These are phyloP conservation scores for Limnephilus auricula DNA, from an alignment of 2,888 invertebrate species.

Conservation along the genomic window DNA sequence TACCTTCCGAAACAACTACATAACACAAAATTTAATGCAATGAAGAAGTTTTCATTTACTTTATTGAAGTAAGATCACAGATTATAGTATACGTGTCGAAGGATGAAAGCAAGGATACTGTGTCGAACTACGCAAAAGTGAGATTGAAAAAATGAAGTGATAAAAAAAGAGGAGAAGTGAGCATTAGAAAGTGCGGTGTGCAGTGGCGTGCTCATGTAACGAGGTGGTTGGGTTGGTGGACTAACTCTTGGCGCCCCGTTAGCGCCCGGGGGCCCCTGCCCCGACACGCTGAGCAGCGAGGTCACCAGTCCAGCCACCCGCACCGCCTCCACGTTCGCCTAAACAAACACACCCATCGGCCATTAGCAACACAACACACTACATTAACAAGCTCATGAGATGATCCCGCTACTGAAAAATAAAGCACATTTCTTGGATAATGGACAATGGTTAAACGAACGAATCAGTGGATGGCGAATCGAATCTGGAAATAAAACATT, in stretches of 20 bases:
- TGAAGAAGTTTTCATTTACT: neutral
- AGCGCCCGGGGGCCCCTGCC: slow-evolving; percentile 74
- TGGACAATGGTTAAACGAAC: neutral
- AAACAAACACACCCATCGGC: slow-evolving; percentile 40
- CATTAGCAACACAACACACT: slow-evolving; percentile 5
- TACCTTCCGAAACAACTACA: neutral
- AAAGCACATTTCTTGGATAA: neutral
- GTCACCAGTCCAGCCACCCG: slow-evolving; percentile 90
- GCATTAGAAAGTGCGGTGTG: neutral
- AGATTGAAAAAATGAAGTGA: neutral
- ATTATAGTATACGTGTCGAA: neutral
- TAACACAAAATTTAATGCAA: neutral
- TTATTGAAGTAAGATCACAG: neutral
- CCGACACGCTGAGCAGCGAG: slow-evolving; percentile 89
- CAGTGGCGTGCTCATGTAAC: slow-evolving; percentile 4
- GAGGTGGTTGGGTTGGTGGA: slow-evolving; percentile 20
- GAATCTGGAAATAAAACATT: neutral
- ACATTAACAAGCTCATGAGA: slow-evolving; percentile 9
- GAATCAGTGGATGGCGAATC: neutral
- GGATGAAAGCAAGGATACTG: neutral
- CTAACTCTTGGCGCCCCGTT: slow-evolving; percentile 78
- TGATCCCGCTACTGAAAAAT: slow-evolving; percentile 45
- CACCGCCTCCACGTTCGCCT: slow-evolving; percentile 89
- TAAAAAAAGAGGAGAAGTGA: neutral
- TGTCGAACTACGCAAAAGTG: neutral